These are phyloP conservation scores for Myoxocephalus aenaeus DNA, from an alignment of 2,797 vertebrate species.

Conservation along the genomic window DNA sequence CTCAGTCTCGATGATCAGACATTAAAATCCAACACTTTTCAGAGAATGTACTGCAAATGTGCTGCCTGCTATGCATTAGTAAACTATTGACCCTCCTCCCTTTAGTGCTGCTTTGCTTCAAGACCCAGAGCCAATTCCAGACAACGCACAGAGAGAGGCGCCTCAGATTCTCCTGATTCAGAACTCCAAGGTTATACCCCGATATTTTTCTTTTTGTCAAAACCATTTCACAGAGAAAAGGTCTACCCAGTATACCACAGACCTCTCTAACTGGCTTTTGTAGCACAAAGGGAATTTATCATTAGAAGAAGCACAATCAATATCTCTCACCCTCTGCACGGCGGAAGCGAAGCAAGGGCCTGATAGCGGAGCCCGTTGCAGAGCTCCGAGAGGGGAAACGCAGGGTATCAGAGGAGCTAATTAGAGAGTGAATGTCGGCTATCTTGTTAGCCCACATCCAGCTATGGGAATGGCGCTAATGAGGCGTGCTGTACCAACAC, in stretches of 20 bases:
- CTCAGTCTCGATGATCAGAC: background rate
- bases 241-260: constrained; percentile 46
- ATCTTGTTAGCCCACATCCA: constrained; percentile 79
- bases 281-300: constrained; percentile 84
- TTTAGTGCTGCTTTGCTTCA: constrained; percentile 24
- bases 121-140: constrained; percentile 49
- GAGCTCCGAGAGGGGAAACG: constrained; percentile 64
- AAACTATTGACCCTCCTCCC: constrained; percentile 54
- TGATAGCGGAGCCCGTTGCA: constrained; percentile 47
- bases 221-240: constrained; percentile 57
- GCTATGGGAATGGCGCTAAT: constrained; percentile 77
- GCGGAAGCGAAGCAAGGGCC: constrained; percentile 63
- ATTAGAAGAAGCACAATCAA: constrained; percentile 82
- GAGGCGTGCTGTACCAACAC: constrained; percentile 72
- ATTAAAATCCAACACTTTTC: constrained; percentile 21
- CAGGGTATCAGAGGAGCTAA: constrained; percentile 78
- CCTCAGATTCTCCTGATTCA: constrained; percentile 37
- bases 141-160: constrained; percentile 21
- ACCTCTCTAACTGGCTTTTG: constrained; percentile 67
- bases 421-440: constrained; percentile 74
- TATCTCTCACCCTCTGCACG: constrained; percentile 71
- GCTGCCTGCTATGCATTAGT: constrained; percentile 30
- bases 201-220: constrained; percentile 49
- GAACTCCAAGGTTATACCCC: constrained; percentile 41
- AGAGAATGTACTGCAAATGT: constrained; percentile 13